These are phyloP conservation scores for Byasa hedistus DNA, from an alignment of 2,888 invertebrate genomes.

Conservation along the genomic window DNA sequence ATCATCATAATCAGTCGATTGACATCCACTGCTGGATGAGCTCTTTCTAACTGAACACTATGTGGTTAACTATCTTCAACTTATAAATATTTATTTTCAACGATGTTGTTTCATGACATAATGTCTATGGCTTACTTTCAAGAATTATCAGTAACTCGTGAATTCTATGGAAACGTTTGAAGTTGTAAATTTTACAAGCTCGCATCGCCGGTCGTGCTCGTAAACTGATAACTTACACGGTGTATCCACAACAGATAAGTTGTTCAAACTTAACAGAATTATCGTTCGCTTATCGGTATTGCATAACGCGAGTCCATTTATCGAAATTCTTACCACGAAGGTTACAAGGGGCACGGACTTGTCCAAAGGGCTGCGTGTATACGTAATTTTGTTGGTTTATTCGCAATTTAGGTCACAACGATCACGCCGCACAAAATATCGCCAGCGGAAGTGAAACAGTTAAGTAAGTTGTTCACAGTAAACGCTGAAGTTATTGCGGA, in stretches of 20 bases:
- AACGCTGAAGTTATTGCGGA: slow-evolving; percentile 1
- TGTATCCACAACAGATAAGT: slow-evolving; percentile 19
- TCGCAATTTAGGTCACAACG: background rate
- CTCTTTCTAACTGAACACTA: too few relatives aligned
- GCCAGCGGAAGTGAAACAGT: slow-evolving; percentile 2
- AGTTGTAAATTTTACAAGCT: slow-evolving; percentile 26
- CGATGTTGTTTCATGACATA: background rate
- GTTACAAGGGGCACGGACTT: background rate
- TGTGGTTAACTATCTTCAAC: too few relatives aligned
- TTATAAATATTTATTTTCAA: too few relatives aligned
- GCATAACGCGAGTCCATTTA: slow-evolving; percentile 16
- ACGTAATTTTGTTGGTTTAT: background rate
- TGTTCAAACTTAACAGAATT: slow-evolving; percentile 20
- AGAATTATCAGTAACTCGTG: slow-evolving; percentile 5
- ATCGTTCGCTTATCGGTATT: slow-evolving; percentile 22
- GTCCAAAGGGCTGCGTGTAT: background rate
- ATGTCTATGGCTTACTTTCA: background rate
- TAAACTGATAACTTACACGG: slow-evolving; percentile 17
- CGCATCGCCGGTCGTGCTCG: background rate
- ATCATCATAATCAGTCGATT: too few relatives aligned
- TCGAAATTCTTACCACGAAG: slow-evolving; percentile 1
- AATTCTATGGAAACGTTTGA: slow-evolving; percentile 19
- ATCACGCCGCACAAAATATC: background rate
- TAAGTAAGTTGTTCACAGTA: background rate
- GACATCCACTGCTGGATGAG: too few relatives aligned